Base-by-base conservation (phyloP, 1,140 invertebrate genomes). In the Ephestia elutella region DNA sequence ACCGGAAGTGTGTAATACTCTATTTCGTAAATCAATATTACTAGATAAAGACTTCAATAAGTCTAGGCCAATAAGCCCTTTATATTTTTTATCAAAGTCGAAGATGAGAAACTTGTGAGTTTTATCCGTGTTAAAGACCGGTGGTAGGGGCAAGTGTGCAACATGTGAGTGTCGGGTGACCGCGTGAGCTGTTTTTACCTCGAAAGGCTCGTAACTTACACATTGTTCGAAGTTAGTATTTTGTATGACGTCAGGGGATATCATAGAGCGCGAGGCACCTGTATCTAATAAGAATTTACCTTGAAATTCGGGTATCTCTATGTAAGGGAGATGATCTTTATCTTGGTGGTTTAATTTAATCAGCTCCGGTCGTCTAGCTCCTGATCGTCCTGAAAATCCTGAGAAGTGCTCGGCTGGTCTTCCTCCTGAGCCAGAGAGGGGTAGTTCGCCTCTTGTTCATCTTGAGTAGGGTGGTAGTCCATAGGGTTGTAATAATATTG, bases 261-360 rank as follows among this genome's bases (percentile, higher is more conserved):
- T 67, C 50, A 67, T 51, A 15, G 62, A 70, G 19, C 56, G 57
- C 9, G 64, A 66, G 20, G 68, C 68, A 25, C 68, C 65, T 18
- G 68, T 66, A 48, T 70, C 68, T 21, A 67, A 60, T 57, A 70
- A 53, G 57, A 70, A 70, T 59, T 59, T 67, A 10, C 65, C 69
- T 15, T 54, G 25, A 54, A 65, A 62, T 60, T 71, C 65, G 0
- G 49, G 57, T 20, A 70, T 49, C 2, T 67, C 49, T 8, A 67
- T 70, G 32, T 70, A 67, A 1, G 68, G 65, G 5, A 67, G 38
- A 19, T 57, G 30, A 20, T 54, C 55, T 48, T 66, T 59, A 48
- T 54, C 17, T 17, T 58, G 54, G 13, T 57, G 11, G 30, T 66
- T 66, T 20, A 62, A 32, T 35, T 50, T 21, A 7, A 65, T 32